Base-by-base conservation (phyloP, 1,140 invertebrate species). In the Maconellicoccus hirsutus region DNA sequence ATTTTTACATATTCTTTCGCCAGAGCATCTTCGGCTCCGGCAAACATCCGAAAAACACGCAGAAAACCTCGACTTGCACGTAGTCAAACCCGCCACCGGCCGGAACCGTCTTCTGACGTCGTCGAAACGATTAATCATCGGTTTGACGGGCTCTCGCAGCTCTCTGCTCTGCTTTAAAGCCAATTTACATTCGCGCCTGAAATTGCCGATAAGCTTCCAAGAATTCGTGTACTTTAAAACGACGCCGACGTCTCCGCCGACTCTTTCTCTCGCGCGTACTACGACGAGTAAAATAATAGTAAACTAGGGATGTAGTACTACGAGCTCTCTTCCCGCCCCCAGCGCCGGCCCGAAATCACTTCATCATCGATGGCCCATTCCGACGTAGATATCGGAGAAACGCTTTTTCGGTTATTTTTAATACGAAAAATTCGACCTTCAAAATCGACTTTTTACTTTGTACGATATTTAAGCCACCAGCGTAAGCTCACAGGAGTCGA, bases 171-270 rank as follows among this genome's bases (percentile, higher is more conserved):
- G n/a, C 42, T 52, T n/a, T 52, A 52, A 52, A 52, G 42, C 42
- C 42, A 52, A 52, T 52, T 52, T 52, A 52, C 42, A 52, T 52
- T 52, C 42, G 42, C n/a, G 42, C 42, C 42, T 52, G 42, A 52
- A 52, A 52, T 16, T 52, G 42, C 42, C 42, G 42, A 52, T 52
- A 52, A 52, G 42, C 42, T 14, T 52, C 16, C 6, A 52, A n/a
- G 12, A 33, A 52, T 52, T 52, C 42, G 42, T 52, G 42, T 52
- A 52, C n/a, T 52, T 3, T 52, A 52, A 52, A 14, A 2, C 3
- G n/a, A 6, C 42, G 42, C 16, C 42, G 33, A 33, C 29, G 29
- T 33, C 3, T n/a, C n/a, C n/a, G n/a, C n/a, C n/a, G 33, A 38
- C 33, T 14, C 33, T 6, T 38, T 7, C 14, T 38, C 14, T 38